Conservation (phyloP, 2,797 vertebrate genomes). For the Phyllotis vaccarum region DNA sequence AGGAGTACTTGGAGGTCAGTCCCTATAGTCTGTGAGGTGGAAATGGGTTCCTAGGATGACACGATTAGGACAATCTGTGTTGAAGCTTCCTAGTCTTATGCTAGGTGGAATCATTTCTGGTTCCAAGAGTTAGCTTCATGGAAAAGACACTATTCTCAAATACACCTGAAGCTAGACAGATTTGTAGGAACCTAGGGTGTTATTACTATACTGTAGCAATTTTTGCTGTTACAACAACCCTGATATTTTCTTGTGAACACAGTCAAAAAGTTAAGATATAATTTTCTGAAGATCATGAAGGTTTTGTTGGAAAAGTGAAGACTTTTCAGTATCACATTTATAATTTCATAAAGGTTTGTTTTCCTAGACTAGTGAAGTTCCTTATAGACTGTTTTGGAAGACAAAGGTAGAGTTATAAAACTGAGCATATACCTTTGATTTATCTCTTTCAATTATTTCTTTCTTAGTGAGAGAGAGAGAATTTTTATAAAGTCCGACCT, state of each 20-base stretch:
- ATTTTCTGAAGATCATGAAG: constrained; percentile 27
- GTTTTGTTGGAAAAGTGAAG: constrained; percentile 56
- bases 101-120: background rate
- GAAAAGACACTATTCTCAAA: constrained; percentile 42
- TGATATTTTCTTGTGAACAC: constrained; percentile 60
- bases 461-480: background rate
- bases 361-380: background rate
- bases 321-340: background rate
- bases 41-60: background rate
- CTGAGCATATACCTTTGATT: background rate
- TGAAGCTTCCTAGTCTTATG: constrained; percentile 21
- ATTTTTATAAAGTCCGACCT: constrained; percentile 40
- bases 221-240: constrained; percentile 30
- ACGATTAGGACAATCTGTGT: background rate
- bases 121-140: background rate
- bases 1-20: background rate
- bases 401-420: constrained; percentile 29
- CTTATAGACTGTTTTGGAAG: constrained; percentile 42
- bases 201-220: constrained; percentile 54
- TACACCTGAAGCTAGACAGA: background rate
- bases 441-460: constrained; percentile 52
- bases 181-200: constrained; percentile 2
- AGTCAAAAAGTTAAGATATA: constrained; percentile 54
- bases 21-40: background rate
- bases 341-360: constrained; percentile 39